phyloP scores from a whole-genome alignment of 2,113 vertebrate species.

The Pomatostomus ruficeps region DNA sequence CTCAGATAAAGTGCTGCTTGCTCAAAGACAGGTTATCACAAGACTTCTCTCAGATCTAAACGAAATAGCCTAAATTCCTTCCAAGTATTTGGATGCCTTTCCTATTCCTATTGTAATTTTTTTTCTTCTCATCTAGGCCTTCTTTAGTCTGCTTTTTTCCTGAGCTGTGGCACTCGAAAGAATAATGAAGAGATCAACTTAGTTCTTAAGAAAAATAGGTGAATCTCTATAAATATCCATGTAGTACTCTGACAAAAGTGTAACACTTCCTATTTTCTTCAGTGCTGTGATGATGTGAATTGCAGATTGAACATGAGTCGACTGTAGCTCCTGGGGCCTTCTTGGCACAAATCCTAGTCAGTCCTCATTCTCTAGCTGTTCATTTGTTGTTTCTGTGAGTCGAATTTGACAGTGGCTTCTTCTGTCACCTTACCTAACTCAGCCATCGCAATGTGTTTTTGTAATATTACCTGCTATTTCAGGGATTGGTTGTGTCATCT shows the following conservation, averaged over 20 bases:
- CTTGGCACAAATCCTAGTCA: background rate
- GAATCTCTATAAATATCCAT: background rate
- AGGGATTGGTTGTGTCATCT: background rate
- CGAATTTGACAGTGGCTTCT: background rate
- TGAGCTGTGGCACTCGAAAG: background rate
- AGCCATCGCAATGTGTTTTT: background rate
- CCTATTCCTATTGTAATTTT: background rate
- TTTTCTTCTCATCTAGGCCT: background rate
- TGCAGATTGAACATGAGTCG: background rate
- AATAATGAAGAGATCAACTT: background rate
- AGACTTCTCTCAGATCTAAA: background rate
- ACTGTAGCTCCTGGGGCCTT: background rate
- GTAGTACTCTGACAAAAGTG: background rate
- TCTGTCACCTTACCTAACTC: background rate
- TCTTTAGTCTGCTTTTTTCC: background rate
- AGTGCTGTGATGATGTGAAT: background rate
- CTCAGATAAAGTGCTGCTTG: background rate
- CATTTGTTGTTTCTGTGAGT: background rate
- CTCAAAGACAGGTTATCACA: accelerated
- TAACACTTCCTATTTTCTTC: background rate
- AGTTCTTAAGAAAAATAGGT: background rate
- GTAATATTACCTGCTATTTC: background rate
- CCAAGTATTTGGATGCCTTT: background rate
- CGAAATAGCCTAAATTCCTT: background rate
- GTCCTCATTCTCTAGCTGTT: background rate